These are phyloP conservation scores for Drosophila aff. DNA, from an alignment of 1,140 invertebrate genomes.

Conservation along the genomic window DNA sequence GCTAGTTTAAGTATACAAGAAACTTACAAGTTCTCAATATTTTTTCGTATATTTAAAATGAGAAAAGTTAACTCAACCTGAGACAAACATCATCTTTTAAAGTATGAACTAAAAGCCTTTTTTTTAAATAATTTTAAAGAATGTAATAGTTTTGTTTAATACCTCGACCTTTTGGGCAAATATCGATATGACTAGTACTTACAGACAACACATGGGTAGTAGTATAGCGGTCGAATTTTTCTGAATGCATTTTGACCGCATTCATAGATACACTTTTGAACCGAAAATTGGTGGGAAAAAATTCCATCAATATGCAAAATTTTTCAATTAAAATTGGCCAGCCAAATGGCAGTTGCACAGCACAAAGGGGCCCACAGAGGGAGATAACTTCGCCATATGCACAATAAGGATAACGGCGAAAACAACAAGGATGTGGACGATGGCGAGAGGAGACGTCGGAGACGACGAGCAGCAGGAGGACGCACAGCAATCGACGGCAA, in stretches of 20 bases:
- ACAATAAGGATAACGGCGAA: constrained; percentile 57
- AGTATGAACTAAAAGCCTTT: no score
- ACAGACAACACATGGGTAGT: not conserved
- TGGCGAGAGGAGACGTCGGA: constrained; percentile 4
- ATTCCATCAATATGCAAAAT: constrained; percentile 84
- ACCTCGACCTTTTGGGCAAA: not conserved
- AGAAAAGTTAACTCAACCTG: no score
- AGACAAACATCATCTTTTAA: no score
- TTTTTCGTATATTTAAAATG: no score
- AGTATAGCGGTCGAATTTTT: not conserved
- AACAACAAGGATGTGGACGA: constrained; percentile 7
- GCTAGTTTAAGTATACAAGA: not conserved
- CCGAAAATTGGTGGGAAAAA: constrained; percentile 55
- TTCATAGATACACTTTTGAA: constrained; percentile 57
- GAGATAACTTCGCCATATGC: constrained; percentile 73
- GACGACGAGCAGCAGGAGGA: constrained; percentile 20
- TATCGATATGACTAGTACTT: not conserved
- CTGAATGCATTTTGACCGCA: constrained; percentile 12
- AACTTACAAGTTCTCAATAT: not conserved
- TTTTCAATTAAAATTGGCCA: constrained; percentile 82
- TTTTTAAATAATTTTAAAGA: no score
- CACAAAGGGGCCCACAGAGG: constrained; percentile 54
- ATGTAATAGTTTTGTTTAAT: not conserved
- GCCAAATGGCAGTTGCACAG: constrained; percentile 57
- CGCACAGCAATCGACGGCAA: constrained; percentile 73